Base-by-base conservation (phyloP, 2,888 invertebrate species). In the Watsonalla cultraria region DNA sequence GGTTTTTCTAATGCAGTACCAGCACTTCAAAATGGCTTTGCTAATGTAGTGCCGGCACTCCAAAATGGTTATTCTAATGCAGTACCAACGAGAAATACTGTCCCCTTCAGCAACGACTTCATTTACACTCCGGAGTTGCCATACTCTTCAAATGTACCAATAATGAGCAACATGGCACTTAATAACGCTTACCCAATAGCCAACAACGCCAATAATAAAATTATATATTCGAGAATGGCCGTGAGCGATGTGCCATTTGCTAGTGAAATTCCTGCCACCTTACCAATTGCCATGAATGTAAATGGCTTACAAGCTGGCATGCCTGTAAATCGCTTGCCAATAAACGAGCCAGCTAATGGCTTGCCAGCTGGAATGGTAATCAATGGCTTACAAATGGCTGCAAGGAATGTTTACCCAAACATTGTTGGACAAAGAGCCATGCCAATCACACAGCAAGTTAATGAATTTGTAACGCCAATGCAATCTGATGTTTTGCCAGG, bases 131-230 rank as follows among this genome's bases (percentile, higher is more conserved):
- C 42, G 6, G 42, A 42, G 14, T 42, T n/a, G 4, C 7, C 57
- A 55, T 48, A 45, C 47, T 0, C 4, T 46, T 6, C 6, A 47
- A 50, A 48, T 45, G 0, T 53, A 6, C 51, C 46, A 24, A 14
- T 33, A 35, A 14, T 6, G 7, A 53, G 24, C 24, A 24, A 53
- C 50, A 24, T 59, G 5, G 52, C 61, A 56, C 6, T 55, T n/a
- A 54, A 52, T 35, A 58, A 57, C 15, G 37, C 58, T 15, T 46
- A 55, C 51, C 57, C 53, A 51, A 45, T 47, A n/a, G 55, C 34
- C 53, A 57, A 53, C n/a, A 53, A 52, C 45, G 8, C 45, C 50
- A 58, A 51, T 42, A 62, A 58, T 53, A 48, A 46, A 47, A 55
- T 45, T 33, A 9, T 4, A 8, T 56, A 37, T 15, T 37, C 37